Evolutionary conservation across 2,797 vertebrate genomes (phyloP), one percentile per base, ranked within the genome.

Genomic region (Acipenser ruthenus): DNA sequence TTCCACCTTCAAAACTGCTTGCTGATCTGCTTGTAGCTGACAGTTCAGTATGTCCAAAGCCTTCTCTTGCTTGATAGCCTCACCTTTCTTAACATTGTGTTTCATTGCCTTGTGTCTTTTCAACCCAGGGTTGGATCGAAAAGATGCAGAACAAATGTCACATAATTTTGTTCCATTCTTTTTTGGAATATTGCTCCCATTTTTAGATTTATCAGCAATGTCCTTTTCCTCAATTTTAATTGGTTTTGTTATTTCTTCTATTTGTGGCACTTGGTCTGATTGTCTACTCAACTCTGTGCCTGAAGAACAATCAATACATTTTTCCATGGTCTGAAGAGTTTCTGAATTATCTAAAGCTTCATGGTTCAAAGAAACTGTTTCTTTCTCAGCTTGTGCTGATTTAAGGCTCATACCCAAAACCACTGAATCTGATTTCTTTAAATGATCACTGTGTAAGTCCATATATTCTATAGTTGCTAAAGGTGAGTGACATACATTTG

Each of bases 91-190:
- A 53, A 83, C 76, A 68, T 83, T 84, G 70, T 99, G 96, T 69
- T 97, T 99, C 84, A 95, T 90, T 72, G 94, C 93, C 81, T 93
- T 94, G 78, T 98, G 96, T 79, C 95, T 91, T 76, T 92, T 95
- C 78, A 99, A 86, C 61, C 96, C 97, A 0, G 93, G 93, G 73
- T 91, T 79, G 37, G 95, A 96, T 62, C 91, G 86, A 76, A 98
- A 99, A 75, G 88, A 88, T 78, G 93, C 86, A 3, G 86, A 84
- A 67, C 97, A 99, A 75, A 96, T 85, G 74, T 97, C 93, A 2
- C 97, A 98, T 60, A 89, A 87, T 67, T 78, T 83, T 81, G 77
- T 90, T 55, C 58, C 81, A 15, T 63, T 61, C 60, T 67, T 65
- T 53, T 52, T 67, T 62, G 60, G 83, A 71, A 72, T 6, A 11